Conservation (phyloP, 1,140 invertebrate species). For the Drosophila grimshawi region DNA sequence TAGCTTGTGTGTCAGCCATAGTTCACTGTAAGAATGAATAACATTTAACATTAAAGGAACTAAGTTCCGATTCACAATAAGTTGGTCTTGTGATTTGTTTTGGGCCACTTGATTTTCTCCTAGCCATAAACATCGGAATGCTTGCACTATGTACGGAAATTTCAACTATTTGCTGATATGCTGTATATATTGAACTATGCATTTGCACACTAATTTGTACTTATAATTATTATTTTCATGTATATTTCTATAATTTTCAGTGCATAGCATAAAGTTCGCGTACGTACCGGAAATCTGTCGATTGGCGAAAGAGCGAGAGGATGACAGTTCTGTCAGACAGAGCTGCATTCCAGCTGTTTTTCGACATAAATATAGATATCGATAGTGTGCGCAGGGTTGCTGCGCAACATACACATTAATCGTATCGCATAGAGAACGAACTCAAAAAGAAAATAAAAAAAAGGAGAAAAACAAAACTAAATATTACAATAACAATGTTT, state of each 20-base stretch:
- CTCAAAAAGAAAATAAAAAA: conserved; percentile 56
- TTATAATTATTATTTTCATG: conserved; percentile 22
- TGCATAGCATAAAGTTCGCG: conserved; percentile 64
- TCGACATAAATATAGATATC: conserved; percentile 30
- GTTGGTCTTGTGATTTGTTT: conserved; percentile 49
- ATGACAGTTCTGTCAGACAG: conserved; percentile 48
- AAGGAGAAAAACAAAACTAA: conserved; percentile 25
- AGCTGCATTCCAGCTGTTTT: conserved; percentile 21
- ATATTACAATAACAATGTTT: conserved; percentile 66
- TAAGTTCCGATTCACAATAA: neutral
- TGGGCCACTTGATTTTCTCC: conserved; percentile 29
- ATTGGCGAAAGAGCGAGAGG: conserved; percentile 80
- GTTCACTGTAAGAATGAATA: conserved; percentile 53
- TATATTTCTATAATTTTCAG: conserved; percentile 55
- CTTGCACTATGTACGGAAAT: conserved; percentile 3
- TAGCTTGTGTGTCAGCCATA: conserved; percentile 84
- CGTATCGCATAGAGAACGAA: conserved; percentile 43
- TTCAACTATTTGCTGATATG: conserved; percentile 22
- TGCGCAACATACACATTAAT: conserved; percentile 27
- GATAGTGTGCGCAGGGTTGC: conserved; percentile 25
- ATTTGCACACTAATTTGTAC: conserved; percentile 41
- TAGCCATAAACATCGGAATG: conserved; percentile 53
- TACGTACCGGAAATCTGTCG: conserved; percentile 84
- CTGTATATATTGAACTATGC: conserved; percentile 34
- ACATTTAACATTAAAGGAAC: conserved; percentile 2